Evolutionary conservation across 1,140 invertebrate species (phyloP).

Genomic region (Cotesia chilonis): DNA sequence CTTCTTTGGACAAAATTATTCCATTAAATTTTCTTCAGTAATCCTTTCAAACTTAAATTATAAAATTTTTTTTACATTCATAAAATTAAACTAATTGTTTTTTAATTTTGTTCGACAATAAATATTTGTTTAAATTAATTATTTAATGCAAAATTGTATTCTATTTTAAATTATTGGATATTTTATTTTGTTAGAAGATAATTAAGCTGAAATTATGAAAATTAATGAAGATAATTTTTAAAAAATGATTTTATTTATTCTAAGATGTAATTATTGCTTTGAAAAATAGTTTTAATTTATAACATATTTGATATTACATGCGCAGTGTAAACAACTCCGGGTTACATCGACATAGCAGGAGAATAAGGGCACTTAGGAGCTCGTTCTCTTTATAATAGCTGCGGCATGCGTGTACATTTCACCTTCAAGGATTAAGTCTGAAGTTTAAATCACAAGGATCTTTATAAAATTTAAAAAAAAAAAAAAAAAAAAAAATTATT

Average conservation of each 20-base stretch:
- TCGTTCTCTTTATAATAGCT: conserved; percentile 59
- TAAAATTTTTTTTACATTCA: too few species aligned
- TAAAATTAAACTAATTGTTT: too few species aligned
- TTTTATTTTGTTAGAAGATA: too few species aligned
- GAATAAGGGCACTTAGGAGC: conserved; percentile 57
- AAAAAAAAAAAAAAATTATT: too few species aligned
- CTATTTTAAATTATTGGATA: too few species aligned
- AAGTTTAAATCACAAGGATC: background rate
- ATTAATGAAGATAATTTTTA: background rate
- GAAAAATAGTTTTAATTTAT: background rate
- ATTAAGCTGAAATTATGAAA: too few species aligned
- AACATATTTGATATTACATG: conserved; percentile 59
- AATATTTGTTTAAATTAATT: too few species aligned
- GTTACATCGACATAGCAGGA: conserved; percentile 65
- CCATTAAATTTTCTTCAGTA: too few species aligned
- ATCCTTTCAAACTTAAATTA: too few species aligned
- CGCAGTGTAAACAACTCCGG: conserved; percentile 67
- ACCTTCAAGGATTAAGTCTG: conserved; percentile 40
- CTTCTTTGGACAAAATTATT: background rate
- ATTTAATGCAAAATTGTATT: too few species aligned
- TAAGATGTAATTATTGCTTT: background rate
- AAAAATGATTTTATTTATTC: conserved; percentile 12
- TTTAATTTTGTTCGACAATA: too few species aligned
- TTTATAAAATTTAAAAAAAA: too few species aligned
- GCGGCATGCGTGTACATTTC: conserved; percentile 60